Base-by-base conservation (phyloP, 2,888 invertebrate genomes). In the Leptinotarsa tumamoca region DNA sequence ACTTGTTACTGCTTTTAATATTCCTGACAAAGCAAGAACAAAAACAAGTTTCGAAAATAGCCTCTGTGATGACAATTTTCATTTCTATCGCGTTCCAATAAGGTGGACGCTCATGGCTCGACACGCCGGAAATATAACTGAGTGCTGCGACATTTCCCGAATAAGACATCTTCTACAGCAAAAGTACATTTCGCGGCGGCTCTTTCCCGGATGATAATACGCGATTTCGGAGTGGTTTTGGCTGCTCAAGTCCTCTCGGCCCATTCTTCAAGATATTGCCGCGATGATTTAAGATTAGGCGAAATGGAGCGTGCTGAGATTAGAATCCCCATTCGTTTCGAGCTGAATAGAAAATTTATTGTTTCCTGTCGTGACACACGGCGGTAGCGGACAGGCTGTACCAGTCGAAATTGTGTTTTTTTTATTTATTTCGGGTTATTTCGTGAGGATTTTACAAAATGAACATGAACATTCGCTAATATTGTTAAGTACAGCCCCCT, bases 291-390 rank as follows among this genome's bases (percentile, higher is more conserved):
- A 84, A 84, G 86, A 87, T 86, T 86, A 84, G 82, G 83, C 79
- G 86, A 85, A 87, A 86, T 86, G 86, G 86, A 85, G 85, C 84
- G 86, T 86, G 84, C 82, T 77, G 77, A 86, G 86, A 87, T 87
- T 86, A 86, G 85, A 84, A 83, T 84, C 82, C 83, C 81, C 80
- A 79, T 83, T 80, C 80, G 80, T 84, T 84, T 82, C 78, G 75
- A 74, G 77, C 71, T 79, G 79, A 80, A 80, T 74, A 58, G 69
- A 73, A 75, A 72, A 79, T 80, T 81, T 81, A 80, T 81, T 75
- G 75, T 76, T 74, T 78, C 72, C 72, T 66, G 68, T 69, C 61
- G 68, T 69, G 72, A 33, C 67, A 74, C 66, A 51, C 56, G 58
- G 67, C 52, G 61, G 58, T 63, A 72, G 68, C 58, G 54, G 68